Evolutionary conservation across 2,113 vertebrate genomes (phyloP), one percentile per base, ranked within the genome.

Genomic region (Petromus typicus): DNA sequence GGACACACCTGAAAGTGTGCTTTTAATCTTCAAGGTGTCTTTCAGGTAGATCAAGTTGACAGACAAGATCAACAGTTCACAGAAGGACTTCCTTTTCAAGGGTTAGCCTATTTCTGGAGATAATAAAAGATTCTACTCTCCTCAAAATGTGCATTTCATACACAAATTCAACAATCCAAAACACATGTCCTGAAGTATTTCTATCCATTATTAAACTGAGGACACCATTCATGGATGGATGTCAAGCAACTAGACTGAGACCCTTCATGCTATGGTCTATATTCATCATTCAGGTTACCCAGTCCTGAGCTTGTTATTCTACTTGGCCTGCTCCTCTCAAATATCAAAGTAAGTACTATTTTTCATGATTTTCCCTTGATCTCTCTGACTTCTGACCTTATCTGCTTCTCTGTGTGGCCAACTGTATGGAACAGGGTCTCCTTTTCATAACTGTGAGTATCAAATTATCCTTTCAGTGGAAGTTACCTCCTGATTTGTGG

Each of bases 341-440:
- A 88, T 54, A 80, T 16, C 30, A 43, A 45, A n/a, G 5, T 13
- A 6, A 40, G 61, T 27, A 1, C 32, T 67, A 4, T 79, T n/a
- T 20, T 7, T 20, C 7, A 4, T 11, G 3, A 2, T 4, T 4
- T 40, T 32, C 11, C 17, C 27, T n/a, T 1, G 16, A 18, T 27
- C 14, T 27, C 7, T 67, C 27, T 59, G 23, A 45, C 63, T 59
- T 34, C 23, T 7, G 5, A 37, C 23, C 9, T 45, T 5, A 27
- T 9, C 17, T 2, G 3, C 17, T 63, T 75, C 13, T 17, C 57
- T 3, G 0, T 5, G 37, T 4, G 27, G 20, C 43, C 43, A 20
- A 22, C 8, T 23, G 0, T 20, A 10, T 20, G 25, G 3, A 61
- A 3, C 3, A 18, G 12, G 34, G 5, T 2, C 4, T 3, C 6